phyloP scores from a whole-genome alignment of 2,888 invertebrate species.

The Teleogryllus oceanicus region DNA sequence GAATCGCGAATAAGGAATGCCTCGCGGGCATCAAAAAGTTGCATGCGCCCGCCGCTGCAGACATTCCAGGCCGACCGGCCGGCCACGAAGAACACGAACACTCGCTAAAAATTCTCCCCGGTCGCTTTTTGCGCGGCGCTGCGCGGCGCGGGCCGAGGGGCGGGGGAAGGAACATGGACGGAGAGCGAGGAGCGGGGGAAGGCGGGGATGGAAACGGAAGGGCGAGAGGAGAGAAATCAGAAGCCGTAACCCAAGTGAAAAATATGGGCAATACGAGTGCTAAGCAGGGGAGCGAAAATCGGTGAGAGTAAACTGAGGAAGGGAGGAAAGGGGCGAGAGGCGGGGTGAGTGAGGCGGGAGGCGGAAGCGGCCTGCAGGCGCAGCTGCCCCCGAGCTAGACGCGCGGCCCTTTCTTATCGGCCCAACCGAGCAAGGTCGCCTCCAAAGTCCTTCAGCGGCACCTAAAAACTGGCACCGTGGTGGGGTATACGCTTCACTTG shows the following conservation, averaged over 20 bases:
- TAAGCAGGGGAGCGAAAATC: neutral
- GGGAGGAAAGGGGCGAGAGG: neutral
- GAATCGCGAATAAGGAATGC: neutral
- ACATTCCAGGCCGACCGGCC: neutral
- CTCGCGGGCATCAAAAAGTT: neutral
- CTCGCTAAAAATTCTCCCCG: conserved; percentile 1
- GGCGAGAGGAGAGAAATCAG: neutral
- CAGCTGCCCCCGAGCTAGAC: neutral
- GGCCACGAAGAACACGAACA: neutral
- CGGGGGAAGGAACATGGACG: no score
- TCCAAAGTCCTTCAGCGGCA: no score
- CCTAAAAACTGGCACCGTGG: no score
- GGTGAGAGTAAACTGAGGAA: neutral
- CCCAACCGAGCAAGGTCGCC: no score
- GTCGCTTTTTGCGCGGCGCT: neutral
- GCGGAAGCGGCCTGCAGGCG: neutral
- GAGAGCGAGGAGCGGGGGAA: neutral
- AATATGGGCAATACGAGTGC: no score
- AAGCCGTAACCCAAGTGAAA: no score
- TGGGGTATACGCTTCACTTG: no score
- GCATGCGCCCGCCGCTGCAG: neutral
- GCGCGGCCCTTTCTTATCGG: no score
- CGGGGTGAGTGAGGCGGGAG: neutral
- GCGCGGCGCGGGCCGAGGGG: no score
- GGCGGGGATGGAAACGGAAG: neutral